Evolutionary conservation across 1,140 invertebrate species (phyloP).

Genomic region (Meloidogyne chitwoodi): DNA sequence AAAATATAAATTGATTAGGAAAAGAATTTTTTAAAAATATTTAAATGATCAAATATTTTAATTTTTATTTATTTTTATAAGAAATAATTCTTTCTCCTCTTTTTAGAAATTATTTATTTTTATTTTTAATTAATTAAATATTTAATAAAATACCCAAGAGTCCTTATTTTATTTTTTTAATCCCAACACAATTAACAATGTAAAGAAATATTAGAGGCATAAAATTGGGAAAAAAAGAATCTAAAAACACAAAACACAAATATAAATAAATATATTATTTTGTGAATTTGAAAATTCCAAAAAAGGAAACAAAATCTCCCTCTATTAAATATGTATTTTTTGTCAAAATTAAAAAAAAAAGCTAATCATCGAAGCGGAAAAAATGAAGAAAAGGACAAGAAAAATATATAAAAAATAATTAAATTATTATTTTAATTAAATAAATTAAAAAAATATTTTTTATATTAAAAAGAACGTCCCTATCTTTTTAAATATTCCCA

Average conservation of each 20-base stretch:
- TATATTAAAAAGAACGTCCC: too few relatives aligned
- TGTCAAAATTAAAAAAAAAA: neutral
- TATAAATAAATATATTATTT: too few relatives aligned
- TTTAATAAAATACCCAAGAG: too few relatives aligned
- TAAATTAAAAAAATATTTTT: neutral
- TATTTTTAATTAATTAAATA: too few relatives aligned
- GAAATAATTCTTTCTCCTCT: too few relatives aligned
- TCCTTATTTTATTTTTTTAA: too few relatives aligned
- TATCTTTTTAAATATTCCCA: too few relatives aligned
- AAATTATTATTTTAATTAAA: too few relatives aligned
- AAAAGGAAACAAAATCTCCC: neutral
- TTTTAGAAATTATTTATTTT: too few relatives aligned
- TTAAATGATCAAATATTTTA: neutral
- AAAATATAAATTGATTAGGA: neutral
- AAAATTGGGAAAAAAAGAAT: neutral
- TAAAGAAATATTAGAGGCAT: neutral
- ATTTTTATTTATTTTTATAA: too few relatives aligned
- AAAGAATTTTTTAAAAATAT: neutral
- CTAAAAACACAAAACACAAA: neutral
- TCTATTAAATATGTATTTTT: too few relatives aligned
- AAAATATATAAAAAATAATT: neutral
- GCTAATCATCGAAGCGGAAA: neutral
- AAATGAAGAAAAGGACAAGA: neutral
- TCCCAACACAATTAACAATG: neutral
- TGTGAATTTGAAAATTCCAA: neutral